A percentile compares a stretch with the other conserved stretches of the same genome.
These are phyloP conservation scores for Eretmocerus hayati DNA, from an alignment of 2,888 invertebrate species.

Conservation along the genomic window DNA sequence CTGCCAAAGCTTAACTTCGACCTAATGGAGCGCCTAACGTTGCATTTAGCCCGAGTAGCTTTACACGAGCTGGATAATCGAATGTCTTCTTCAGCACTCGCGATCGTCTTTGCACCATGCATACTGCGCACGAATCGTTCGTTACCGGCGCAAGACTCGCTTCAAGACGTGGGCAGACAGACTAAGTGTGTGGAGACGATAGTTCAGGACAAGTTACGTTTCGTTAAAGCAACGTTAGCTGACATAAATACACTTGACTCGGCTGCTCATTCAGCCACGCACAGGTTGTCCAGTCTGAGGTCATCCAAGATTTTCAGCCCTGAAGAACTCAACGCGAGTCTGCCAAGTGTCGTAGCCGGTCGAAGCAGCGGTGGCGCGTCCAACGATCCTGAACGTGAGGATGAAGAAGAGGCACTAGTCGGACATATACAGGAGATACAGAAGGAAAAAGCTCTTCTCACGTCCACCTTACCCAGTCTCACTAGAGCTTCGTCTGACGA, in stretches of 20 bases:
- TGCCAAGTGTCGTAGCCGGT: slow-evolving; percentile 33
- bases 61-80: slow-evolving; percentile 79
- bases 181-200: slow-evolving; percentile 87
- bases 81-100: slow-evolving; percentile 86
- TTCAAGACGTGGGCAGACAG: slow-evolving; percentile 83
- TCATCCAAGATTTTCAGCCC: slow-evolving; percentile 65
- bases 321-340: slow-evolving; percentile 48
- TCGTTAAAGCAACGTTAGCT: slow-evolving; percentile 76
- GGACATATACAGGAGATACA: slow-evolving; percentile 75
- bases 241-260: slow-evolving; percentile 87
- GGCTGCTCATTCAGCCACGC: slow-evolving; percentile 78
- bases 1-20: slow-evolving; percentile 84
- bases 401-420: slow-evolving; percentile 67
- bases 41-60: slow-evolving; percentile 85
- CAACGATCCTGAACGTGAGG: slow-evolving; percentile 38
- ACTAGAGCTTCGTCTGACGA: slow-evolving; percentile 83
- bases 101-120: slow-evolving; percentile 93
- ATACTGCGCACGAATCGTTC: slow-evolving; percentile 80
- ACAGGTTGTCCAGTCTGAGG: slow-evolving; percentile 69
- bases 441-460: slow-evolving; percentile 74
- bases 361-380: slow-evolving; percentile 30
- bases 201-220: slow-evolving; percentile 75
- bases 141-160: slow-evolving; percentile 84
- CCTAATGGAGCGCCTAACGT: slow-evolving; percentile 84
- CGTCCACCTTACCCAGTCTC: slow-evolving; percentile 71